Percentiles rank a stretch among this genome's conserved stretches.
These are phyloP conservation scores for Charaxes varanes DNA, from an alignment of 1,140 invertebrate genomes.

Conservation along the genomic window DNA sequence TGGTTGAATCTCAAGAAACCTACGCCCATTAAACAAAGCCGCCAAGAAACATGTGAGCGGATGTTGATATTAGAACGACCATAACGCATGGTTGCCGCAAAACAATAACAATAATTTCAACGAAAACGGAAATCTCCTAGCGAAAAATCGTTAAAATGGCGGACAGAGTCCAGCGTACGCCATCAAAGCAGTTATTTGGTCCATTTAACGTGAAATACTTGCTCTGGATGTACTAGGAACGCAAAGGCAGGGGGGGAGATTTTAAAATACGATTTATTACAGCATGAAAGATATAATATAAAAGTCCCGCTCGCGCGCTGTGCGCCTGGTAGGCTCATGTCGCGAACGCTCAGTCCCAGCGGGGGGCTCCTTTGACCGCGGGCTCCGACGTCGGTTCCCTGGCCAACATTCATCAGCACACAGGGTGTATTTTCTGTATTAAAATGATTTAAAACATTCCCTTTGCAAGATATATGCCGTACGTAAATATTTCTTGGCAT, in stretches of 20 bases:
- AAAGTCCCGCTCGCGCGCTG: conserved; percentile 35
- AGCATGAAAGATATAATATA: conserved; percentile 32
- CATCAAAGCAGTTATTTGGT: conserved; percentile 52
- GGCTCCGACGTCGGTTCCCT: conserved; percentile 27
- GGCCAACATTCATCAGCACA: conserved; percentile 10
- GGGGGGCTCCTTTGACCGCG: conserved; percentile 29
- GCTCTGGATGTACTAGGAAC: conserved; percentile 33
- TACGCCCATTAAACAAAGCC: conserved; percentile 13
- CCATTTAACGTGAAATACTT: conserved; percentile 62
- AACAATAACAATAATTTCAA: conserved; percentile 55
- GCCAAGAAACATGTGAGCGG: conserved; percentile 15
- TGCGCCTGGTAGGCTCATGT: conserved; percentile 44
- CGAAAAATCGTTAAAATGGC: conserved; percentile 51
- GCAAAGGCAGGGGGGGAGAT: conserved; percentile 32
- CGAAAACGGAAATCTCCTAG: conserved; percentile 52
- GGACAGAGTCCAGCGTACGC: conserved; percentile 34
- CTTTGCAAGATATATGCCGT: neutral
- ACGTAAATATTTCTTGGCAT: conserved; percentile 2
- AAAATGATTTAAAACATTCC: conserved; percentile 18
- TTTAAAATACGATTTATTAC: conserved; percentile 53
- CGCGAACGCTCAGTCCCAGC: conserved; percentile 33
- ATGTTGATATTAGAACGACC: conserved; percentile 12
- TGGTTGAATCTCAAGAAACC: conserved; percentile 1
- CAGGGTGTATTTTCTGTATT: conserved; percentile 16
- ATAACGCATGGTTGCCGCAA: conserved; percentile 19